Conservation (phyloP, 2,888 invertebrate genomes). For the Pterostichus niger region DNA sequence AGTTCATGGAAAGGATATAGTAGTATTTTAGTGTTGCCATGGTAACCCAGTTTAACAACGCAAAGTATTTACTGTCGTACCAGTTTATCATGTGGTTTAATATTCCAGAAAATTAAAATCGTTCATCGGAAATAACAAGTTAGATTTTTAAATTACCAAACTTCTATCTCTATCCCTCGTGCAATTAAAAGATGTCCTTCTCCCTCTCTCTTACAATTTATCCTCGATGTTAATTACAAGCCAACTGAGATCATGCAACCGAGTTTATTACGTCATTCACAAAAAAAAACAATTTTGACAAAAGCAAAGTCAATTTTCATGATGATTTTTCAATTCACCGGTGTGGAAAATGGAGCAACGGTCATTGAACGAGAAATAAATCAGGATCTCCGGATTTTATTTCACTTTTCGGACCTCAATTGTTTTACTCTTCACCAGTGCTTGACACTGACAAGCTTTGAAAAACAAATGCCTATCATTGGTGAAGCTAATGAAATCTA, state of each 20-base stretch:
- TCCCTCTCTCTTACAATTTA: conserved; percentile 10
- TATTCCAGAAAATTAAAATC: conserved; percentile 2
- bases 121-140: conserved; percentile 12
- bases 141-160: conserved; percentile 4
- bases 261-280: background rate
- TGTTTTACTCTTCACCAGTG: background rate
- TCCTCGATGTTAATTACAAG: conserved; percentile 12
- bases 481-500: no score
- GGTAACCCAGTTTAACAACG: no score
- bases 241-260: conserved; percentile 21
- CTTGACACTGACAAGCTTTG: background rate
- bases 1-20: no score
- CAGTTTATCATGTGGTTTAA: no score
- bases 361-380: background rate
- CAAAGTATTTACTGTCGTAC: no score
- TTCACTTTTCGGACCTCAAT: background rate
- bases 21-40: no score
- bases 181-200: background rate
- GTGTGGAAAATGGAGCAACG: conserved; percentile 9
- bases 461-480: background rate
- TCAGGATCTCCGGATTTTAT: background rate
- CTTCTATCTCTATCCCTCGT: background rate
- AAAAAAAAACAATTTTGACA: conserved; percentile 45
- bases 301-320: conserved; percentile 9
- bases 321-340: conserved; percentile 4